Evolutionary conservation across 30 jellyfish, hydroid and myxozoan species (phyloP).

Genomic region (Rhopilema esculentum): DNA sequence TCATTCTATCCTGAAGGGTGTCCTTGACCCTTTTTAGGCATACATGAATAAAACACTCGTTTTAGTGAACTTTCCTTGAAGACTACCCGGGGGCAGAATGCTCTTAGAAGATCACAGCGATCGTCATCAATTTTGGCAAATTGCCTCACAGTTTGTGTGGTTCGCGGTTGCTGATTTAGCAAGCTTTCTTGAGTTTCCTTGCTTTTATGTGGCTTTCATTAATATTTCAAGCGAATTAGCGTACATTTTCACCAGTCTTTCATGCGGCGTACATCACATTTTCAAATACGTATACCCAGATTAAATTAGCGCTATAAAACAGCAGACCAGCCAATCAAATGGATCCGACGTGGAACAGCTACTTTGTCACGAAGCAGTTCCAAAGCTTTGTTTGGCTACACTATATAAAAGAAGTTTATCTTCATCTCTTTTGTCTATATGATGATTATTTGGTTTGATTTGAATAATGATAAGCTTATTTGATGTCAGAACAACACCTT

Average conservation of each 20-base stretch:
- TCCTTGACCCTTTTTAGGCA: no score
- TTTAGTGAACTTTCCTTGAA: no score
- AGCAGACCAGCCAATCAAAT: neutral
- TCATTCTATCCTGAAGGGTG: no score
- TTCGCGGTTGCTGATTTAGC: neutral
- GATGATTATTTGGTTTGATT: neutral
- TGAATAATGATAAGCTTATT: neutral
- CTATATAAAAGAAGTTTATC: neutral
- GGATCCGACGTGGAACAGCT: neutral
- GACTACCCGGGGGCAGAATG: no score
- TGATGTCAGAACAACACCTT: neutral
- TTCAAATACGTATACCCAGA: no score
- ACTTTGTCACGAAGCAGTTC: neutral
- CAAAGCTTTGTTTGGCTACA: neutral
- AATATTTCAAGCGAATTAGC: neutral
- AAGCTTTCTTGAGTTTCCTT: neutral
- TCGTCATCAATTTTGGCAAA: no score
- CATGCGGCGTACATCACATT: neutral
- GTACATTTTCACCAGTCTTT: neutral
- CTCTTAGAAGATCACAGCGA: no score
- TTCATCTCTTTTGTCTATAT: neutral
- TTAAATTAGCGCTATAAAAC: neutral
- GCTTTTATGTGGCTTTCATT: neutral
- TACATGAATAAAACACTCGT: no score
- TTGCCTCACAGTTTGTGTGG: neutral